Percentiles rank a stretch among this genome's conserved stretches.
Conservation (phyloP, 2,888 invertebrate species). For the Lochmaea capreae region DNA sequence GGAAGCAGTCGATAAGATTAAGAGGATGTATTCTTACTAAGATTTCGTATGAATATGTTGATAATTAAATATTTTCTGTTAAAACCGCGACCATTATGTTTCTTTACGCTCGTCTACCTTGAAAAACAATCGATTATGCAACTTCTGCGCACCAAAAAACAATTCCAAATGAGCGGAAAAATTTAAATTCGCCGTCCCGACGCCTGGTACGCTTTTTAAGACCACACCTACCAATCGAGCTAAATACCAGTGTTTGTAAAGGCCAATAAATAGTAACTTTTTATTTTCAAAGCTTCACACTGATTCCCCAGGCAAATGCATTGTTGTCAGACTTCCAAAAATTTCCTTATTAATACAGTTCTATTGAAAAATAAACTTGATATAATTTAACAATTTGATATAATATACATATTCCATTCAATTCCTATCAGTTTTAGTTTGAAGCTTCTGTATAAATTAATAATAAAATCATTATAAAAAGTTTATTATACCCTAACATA, state of each 20-base stretch:
- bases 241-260: not conserved
- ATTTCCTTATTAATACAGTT: too few species aligned
- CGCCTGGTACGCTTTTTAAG: not conserved
- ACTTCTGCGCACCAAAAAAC: constrained; percentile 12
- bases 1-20: constrained; percentile 38
- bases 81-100: constrained; percentile 34
- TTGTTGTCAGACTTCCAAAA: too few species aligned
- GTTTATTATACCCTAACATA: too few species aligned
- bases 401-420: too few species aligned
- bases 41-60: constrained; percentile 4
- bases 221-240: not conserved
- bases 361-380: too few species aligned
- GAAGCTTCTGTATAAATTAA: too few species aligned
- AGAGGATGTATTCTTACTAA: constrained; percentile 11
- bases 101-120: constrained; percentile 40
- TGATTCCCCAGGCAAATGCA: too few species aligned
- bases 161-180: not conserved
- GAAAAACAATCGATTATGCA: constrained; percentile 41
- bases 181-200: constrained; percentile 18
- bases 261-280: constrained; percentile 3
- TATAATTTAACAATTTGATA: too few species aligned
- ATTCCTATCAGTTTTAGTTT: too few species aligned
- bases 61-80: constrained; percentile 18
- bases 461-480: too few species aligned
- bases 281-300: not conserved